Conservation (phyloP, 2,797 vertebrate genomes). For the Pseudotriccus pelzelni region DNA sequence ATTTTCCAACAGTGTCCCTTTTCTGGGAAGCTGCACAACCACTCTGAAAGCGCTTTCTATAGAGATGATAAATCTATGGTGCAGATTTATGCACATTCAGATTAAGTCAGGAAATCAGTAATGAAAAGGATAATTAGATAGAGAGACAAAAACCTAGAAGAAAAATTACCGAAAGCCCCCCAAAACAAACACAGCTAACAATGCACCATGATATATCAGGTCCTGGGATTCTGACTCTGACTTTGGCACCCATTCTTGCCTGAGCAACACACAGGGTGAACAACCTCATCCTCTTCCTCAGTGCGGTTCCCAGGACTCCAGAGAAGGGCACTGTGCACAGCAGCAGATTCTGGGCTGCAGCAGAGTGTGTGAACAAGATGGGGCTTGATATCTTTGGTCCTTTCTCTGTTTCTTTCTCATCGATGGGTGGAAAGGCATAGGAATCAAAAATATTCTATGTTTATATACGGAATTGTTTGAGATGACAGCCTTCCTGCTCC, state of each 20-base stretch:
- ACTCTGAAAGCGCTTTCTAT: slow-evolving; percentile 56
- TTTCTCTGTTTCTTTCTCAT: neutral
- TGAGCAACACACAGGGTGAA: neutral
- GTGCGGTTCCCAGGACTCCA: neutral
- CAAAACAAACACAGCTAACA: slow-evolving; percentile 56
- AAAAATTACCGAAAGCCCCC: slow-evolving; percentile 47
- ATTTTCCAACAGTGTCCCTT: slow-evolving; percentile 41
- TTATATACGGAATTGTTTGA: neutral
- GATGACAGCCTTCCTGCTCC: neutral
- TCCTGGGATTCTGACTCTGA: slow-evolving; percentile 61
- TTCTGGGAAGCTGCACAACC: slow-evolving; percentile 50
- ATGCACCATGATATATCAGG: slow-evolving; percentile 29
- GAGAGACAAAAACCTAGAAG: slow-evolving; percentile 59
- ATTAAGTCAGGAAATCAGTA: slow-evolving; percentile 65
- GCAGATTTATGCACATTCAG: slow-evolving; percentile 67
- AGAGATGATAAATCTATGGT: slow-evolving; percentile 60
- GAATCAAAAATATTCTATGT: neutral
- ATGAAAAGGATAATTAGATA: slow-evolving; percentile 65
- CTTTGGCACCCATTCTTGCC: slow-evolving; percentile 31
- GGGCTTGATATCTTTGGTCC: neutral
- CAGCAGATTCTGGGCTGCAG: neutral
- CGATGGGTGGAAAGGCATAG: neutral
- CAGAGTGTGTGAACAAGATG: neutral
- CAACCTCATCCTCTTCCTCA: slow-evolving; percentile 15
- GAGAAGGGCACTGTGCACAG: neutral